Conservation (phyloP, 1,140 invertebrate genomes). For the Hormaphis cornu region DNA sequence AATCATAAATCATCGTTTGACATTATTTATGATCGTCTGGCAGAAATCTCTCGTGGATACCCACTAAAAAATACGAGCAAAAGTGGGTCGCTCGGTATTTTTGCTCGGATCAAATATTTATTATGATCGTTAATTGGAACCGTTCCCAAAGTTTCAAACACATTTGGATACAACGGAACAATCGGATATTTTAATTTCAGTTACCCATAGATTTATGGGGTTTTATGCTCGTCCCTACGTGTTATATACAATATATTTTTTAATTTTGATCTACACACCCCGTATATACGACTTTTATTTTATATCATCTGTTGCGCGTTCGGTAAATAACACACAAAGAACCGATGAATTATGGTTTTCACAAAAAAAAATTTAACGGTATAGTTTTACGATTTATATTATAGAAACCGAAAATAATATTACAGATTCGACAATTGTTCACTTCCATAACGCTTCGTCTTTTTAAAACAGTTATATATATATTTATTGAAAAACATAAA, state of each 20-base stretch:
- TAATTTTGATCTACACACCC: neutral
- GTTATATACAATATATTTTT: neutral
- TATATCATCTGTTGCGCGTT: too few species aligned
- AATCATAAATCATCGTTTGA: constrained; percentile 11
- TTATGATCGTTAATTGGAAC: neutral
- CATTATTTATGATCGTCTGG: neutral
- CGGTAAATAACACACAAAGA: too few species aligned
- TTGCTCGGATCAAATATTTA: neutral
- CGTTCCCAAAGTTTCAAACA: neutral
- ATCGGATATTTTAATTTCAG: neutral
- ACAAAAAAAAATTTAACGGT: too few species aligned
- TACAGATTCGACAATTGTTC: too few species aligned
- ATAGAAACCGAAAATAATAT: too few species aligned
- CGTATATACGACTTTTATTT: neutral
- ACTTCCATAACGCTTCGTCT: too few species aligned
- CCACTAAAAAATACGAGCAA: neutral
- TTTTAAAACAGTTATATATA: too few species aligned
- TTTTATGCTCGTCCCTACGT: neutral
- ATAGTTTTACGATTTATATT: too few species aligned
- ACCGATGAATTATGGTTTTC: too few species aligned
- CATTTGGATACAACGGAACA: neutral
- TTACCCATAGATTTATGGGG: too few species aligned
- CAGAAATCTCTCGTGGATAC: neutral
- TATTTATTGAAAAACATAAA: too few species aligned
- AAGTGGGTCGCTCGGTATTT: neutral